Percentiles rank a stretch among this genome's conserved stretches.
Conservation (phyloP, 2,888 invertebrate genomes). For the Aelia acuminata region DNA sequence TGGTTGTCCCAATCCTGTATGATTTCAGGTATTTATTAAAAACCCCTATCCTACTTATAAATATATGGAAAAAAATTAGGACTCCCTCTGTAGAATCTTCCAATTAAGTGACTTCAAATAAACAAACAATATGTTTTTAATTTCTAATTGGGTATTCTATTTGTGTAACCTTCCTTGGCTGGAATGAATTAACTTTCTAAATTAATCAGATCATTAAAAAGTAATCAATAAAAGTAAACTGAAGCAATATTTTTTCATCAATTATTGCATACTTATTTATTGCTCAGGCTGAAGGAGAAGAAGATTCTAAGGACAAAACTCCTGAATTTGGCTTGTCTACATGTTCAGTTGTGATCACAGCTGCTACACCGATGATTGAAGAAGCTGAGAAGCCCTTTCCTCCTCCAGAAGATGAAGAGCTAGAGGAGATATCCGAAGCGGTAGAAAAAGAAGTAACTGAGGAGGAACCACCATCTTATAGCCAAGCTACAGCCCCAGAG, state of each 20-base stretch:
- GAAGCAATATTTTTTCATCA: no score
- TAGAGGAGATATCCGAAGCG: constrained; percentile 62
- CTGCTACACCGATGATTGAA: constrained; percentile 93
- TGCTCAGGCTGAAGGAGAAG: constrained; percentile 43
- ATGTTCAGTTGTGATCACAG: constrained; percentile 92
- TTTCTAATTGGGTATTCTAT: no score
- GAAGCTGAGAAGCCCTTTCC: constrained; percentile 87
- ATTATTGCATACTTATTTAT: not conserved
- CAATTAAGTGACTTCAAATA: no score
- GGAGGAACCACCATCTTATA: constrained; percentile 66
- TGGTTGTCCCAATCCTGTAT: no score
- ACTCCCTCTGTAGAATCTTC: no score
- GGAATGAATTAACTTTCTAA: not conserved
- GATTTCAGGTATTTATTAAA: no score
- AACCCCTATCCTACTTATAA: no score
- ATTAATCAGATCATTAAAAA: not conserved
- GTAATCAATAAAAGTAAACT: no score
- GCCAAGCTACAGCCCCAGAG: constrained; percentile 58
- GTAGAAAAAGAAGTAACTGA: constrained; percentile 63
- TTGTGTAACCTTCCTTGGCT: no score
- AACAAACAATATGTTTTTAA: no score
- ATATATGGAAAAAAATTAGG: no score
- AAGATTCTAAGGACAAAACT: constrained; percentile 52
- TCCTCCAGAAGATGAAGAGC: constrained; percentile 69
- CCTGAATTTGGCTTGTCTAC: constrained; percentile 75